Evolutionary conservation across 2,113 vertebrate genomes (phyloP).

Genomic region (Chloebia gouldiae): DNA sequence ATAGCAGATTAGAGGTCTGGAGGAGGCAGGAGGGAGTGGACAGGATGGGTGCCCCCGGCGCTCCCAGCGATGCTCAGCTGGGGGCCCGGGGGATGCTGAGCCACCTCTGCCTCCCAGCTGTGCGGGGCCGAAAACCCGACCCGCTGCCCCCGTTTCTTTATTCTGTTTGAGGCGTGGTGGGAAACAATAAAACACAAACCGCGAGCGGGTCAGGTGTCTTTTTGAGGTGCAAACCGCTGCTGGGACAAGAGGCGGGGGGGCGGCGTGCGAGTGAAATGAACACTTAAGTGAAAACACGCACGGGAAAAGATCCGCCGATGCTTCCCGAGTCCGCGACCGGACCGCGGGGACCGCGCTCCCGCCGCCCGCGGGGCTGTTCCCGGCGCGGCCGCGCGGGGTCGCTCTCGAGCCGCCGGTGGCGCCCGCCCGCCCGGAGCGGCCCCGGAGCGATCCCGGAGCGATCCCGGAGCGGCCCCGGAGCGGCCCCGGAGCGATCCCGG

Average conservation of each 20-base stretch:
- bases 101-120: neutral
- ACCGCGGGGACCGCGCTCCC: too few species aligned
- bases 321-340: too few species aligned
- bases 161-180: neutral
- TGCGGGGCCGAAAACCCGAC: neutral
- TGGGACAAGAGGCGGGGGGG: neutral
- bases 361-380: too few species aligned
- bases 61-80: rapidly evolving
- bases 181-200: neutral
- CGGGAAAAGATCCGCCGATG: rapidly evolving
- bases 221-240: neutral
- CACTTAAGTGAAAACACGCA: neutral
- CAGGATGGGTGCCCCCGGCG: neutral
- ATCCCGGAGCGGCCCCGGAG: too few species aligned
- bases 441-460: too few species aligned
- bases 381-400: neutral
- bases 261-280: neutral
- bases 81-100: neutral
- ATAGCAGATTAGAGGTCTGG: neutral
- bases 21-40: rapidly evolving
- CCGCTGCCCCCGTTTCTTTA: too few species aligned
- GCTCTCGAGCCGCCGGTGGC: conserved; percentile 1
- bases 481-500: too few species aligned
- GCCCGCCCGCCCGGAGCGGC: too few species aligned
- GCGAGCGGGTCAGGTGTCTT: neutral